A percentile compares a stretch with the other conserved stretches of the same genome.
Evolutionary conservation across 92 coral and sea anemone species (phyloP).

Genomic region (Nematostella vectensis): DNA sequence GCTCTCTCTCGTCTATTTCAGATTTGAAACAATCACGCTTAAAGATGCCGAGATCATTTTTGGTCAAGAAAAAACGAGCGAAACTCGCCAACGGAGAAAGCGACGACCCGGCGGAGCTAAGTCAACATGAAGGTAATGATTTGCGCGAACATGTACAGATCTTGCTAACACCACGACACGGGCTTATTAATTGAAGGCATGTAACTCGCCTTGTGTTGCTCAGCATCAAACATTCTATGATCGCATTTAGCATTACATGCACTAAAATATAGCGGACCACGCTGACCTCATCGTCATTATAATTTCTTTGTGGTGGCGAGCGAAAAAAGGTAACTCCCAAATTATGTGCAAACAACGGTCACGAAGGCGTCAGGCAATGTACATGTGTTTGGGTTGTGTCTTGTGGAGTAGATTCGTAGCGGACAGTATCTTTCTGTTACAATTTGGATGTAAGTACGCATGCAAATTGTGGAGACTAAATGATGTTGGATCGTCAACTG

Average conservation of each 20-base stretch:
- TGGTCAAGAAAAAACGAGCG: not conserved
- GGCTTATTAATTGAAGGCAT: not conserved
- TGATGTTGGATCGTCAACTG: too few relatives aligned
- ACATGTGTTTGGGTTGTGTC: too few relatives aligned
- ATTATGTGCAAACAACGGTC: too few relatives aligned
- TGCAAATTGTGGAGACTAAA: too few relatives aligned
- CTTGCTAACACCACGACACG: not conserved
- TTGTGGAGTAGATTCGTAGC: too few relatives aligned
- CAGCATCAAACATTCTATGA: not conserved
- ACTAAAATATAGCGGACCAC: not conserved
- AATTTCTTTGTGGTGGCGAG: not conserved
- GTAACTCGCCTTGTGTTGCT: not conserved
- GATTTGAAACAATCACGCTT: not conserved
- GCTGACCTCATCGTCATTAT: not conserved
- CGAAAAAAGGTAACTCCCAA: too few relatives aligned
- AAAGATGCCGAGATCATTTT: not conserved
- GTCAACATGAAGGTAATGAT: not conserved
- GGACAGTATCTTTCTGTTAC: too few relatives aligned
- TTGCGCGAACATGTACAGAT: not conserved
- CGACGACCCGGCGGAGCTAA: not conserved
- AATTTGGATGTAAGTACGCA: too few relatives aligned
- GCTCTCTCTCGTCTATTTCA: too few relatives aligned
- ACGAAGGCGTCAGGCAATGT: too few relatives aligned
- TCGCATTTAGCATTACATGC: not conserved
- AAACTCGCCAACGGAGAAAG: not conserved